These are phyloP conservation scores for Ptyas mucosa DNA, from an alignment of 2,113 vertebrate species.

Conservation along the genomic window DNA sequence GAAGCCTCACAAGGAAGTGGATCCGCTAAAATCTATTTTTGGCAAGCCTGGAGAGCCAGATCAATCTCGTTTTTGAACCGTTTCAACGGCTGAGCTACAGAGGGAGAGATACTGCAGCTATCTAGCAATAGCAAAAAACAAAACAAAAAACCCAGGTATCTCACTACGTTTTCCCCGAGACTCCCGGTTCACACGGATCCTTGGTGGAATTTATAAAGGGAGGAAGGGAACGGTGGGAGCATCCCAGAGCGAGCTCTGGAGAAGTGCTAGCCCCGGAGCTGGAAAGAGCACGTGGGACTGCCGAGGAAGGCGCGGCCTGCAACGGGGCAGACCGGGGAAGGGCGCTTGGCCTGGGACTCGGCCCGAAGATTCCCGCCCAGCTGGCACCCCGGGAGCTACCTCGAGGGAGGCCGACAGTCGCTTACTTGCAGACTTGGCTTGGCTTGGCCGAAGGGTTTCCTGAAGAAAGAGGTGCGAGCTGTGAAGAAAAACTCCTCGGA, in stretches of 20 bases:
- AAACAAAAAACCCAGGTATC: too few relatives aligned
- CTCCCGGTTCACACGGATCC: not conserved
- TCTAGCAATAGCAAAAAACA: not conserved
- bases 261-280: not conserved
- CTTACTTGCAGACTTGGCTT: constrained; percentile 74
- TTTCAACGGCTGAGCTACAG: not conserved
- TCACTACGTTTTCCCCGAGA: not conserved
- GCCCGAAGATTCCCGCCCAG: not conserved
- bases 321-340: not conserved
- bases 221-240: too few relatives aligned
- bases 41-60: too few relatives aligned
- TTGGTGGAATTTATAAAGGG: not conserved
- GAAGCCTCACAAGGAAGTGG: not conserved
- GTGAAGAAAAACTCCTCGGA: constrained; percentile 97
- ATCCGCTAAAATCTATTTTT: not conserved
- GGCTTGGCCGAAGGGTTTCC: constrained; percentile 80
- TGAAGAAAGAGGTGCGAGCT: constrained; percentile 93
- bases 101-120: not conserved
- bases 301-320: constrained; percentile 6
- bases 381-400: not conserved
- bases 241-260: not conserved
- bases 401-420: not conserved
- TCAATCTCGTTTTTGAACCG: not conserved
- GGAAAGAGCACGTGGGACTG: constrained; percentile 7
- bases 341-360: not conserved